Evolutionary conservation across 1,140 invertebrate genomes (phyloP).

Genomic region (Orius laevigatus): DNA sequence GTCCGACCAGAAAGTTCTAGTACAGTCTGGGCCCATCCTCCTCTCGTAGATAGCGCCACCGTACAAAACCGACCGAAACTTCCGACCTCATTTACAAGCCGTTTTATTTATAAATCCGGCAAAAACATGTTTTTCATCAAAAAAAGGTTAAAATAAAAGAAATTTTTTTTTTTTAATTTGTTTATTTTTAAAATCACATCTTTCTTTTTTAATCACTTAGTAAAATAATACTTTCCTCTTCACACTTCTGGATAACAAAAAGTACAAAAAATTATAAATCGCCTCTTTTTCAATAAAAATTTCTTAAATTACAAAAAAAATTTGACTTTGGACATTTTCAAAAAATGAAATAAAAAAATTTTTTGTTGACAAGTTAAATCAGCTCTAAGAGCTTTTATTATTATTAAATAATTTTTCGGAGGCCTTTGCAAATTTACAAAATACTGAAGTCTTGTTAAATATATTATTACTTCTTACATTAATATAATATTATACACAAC

Average conservation of each 20-base stretch:
- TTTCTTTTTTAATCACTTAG: conserved; percentile 3
- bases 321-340: conserved; percentile 7
- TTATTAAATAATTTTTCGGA: neutral
- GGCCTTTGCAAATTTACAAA: conserved; percentile 1
- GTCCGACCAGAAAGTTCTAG: too few relatives aligned
- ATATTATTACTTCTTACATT: conserved; percentile 8
- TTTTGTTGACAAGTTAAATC: neutral
- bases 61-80: too few relatives aligned
- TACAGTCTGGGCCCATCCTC: too few relatives aligned
- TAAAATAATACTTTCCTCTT: conserved; percentile 1
- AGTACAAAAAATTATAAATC: neutral
- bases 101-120: too few relatives aligned
- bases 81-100: too few relatives aligned
- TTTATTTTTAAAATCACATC: neutral
- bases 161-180: neutral
- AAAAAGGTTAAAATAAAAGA: too few relatives aligned
- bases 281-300: neutral
- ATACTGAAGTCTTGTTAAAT: conserved; percentile 9
- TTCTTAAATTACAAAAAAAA: conserved; percentile 1
- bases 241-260: neutral
- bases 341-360: conserved; percentile 1
- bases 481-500: conserved; percentile 7
- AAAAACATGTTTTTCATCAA: too few relatives aligned
- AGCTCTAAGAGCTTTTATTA: neutral
- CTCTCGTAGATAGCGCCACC: too few relatives aligned